A percentile compares a stretch with the other conserved stretches of the same genome.
These are phyloP conservation scores for Apis laboriosa DNA, from an alignment of 1,140 invertebrate genomes.

Conservation along the genomic window DNA sequence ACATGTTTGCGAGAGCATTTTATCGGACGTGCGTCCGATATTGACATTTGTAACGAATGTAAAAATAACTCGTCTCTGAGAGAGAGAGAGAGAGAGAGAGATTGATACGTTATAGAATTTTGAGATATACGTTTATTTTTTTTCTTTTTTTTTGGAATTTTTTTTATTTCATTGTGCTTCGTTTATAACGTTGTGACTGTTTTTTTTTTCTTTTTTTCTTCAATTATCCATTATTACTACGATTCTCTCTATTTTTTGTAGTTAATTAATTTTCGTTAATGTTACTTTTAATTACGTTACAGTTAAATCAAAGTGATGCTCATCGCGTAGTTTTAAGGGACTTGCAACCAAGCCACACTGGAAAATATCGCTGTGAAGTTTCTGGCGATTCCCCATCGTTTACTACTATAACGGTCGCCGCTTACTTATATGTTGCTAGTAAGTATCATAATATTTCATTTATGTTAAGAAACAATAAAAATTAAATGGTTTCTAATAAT, in stretches of 20 bases:
- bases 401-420: conserved; percentile 84
- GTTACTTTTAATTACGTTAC: conserved; percentile 56
- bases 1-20: not conserved
- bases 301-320: conserved; percentile 72
- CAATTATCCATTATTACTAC: not conserved
- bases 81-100: too few relatives aligned
- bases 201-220: not conserved
- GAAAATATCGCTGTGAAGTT: conserved; percentile 88
- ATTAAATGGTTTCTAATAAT: too few relatives aligned
- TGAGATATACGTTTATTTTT: too few relatives aligned
- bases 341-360: conserved; percentile 84
- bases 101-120: too few relatives aligned
- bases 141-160: too few relatives aligned
- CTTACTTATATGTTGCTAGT: conserved; percentile 88
- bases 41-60: not conserved
- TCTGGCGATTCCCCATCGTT: conserved; percentile 87
- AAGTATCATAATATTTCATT: conserved; percentile 73
- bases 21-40: too few relatives aligned
- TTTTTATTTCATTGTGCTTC: too few relatives aligned
- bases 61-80: not conserved
- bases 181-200: too few relatives aligned
- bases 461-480: not conserved
- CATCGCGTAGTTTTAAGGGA: conserved; percentile 86
- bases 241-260: not conserved
- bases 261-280: not conserved